Conservation (phyloP, 1,140 invertebrate species). For the Holcopasites calliopsidis region DNA sequence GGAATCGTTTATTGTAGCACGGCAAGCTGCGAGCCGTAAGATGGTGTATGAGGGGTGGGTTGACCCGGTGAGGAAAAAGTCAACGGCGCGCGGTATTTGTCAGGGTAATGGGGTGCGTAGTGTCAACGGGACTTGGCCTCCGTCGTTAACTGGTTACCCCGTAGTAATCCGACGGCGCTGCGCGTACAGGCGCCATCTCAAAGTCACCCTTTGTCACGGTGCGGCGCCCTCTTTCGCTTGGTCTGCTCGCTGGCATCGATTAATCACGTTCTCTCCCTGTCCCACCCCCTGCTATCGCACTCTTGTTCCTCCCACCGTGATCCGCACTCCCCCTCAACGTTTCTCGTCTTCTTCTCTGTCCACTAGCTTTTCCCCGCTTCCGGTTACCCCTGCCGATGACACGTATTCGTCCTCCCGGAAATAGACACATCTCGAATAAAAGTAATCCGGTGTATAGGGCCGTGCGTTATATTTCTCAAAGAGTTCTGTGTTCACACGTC, state of each 20-base stretch:
- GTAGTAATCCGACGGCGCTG: constrained; percentile 50
- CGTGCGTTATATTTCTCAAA: too few species aligned
- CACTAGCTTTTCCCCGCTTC: neutral
- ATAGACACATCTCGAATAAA: constrained; percentile 46
- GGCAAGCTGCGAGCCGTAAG: neutral
- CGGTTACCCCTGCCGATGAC: constrained; percentile 12
- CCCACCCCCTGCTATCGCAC: neutral
- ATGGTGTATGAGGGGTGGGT: neutral
- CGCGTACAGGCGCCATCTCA: constrained; percentile 52
- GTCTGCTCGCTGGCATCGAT: constrained; percentile 58
- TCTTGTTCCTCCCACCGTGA: neutral
- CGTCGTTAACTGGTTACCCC: constrained; percentile 64
- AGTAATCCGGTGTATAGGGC: constrained; percentile 32
- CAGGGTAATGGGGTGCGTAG: constrained; percentile 58
- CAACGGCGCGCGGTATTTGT: constrained; percentile 55
- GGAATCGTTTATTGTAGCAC: neutral
- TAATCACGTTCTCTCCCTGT: constrained; percentile 51
- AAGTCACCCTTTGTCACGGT: constrained; percentile 62
- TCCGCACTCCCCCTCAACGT: constrained; percentile 25
- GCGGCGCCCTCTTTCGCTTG: constrained; percentile 58
- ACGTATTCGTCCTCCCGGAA: constrained; percentile 28
- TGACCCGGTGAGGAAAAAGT: constrained; percentile 33
- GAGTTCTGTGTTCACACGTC: too few species aligned
- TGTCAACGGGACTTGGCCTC: constrained; percentile 53
- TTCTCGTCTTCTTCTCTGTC: constrained; percentile 24